Base-by-base conservation (phyloP, 2,113 vertebrate genomes). In the Toxotes chatareus region DNA sequence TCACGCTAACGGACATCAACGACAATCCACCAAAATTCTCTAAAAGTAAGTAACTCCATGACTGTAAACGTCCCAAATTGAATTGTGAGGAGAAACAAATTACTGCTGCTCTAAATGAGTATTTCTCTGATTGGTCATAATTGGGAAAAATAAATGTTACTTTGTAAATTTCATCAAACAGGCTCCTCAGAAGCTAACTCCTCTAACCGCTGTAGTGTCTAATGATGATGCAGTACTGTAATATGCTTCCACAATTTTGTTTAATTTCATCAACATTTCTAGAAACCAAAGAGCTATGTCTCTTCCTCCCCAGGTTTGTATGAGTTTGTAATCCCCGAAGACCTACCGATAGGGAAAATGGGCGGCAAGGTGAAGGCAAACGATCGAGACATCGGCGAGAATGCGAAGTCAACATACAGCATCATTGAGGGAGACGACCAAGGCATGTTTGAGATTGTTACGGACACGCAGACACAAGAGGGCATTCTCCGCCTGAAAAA, bases 21-120 rank as follows among this genome's bases (percentile, higher is more conserved):
- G 98, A 99, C 94, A 99, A 99, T 92, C 97, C 98, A 51, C 98
- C 98, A 5, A 99, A 99, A 82, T 99, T 99, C 94, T 96, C 97
- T 47, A 98, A 99, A 92, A 99, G 98, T 99, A 95, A 96, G 96
- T 65, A 56, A 68, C 61, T 71, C 38, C 10, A 34, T 2, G 4
- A 49, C 10, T 12, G 57, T 17, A 9, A 63, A 65, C 1, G 6
- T 72, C 17, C 27, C 74, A 72, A 76, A 86, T 68, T 14, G 0
- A 67, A 83, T 79, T n/a, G n/a, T 31, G 13, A 51, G 42, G 16
- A 34, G 3, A 57, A 74, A 76, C 40, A 70, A 84, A 83, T 70
- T 5, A 71, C 7, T 55, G 40, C 61, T 2, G 14, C 27, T 61
- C 7, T 56, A 38, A 71, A 68, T 79, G 32, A 87, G 55, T 46